These are phyloP conservation scores for Phymastichus coffea DNA, from an alignment of 1,140 invertebrate species.

Conservation along the genomic window DNA sequence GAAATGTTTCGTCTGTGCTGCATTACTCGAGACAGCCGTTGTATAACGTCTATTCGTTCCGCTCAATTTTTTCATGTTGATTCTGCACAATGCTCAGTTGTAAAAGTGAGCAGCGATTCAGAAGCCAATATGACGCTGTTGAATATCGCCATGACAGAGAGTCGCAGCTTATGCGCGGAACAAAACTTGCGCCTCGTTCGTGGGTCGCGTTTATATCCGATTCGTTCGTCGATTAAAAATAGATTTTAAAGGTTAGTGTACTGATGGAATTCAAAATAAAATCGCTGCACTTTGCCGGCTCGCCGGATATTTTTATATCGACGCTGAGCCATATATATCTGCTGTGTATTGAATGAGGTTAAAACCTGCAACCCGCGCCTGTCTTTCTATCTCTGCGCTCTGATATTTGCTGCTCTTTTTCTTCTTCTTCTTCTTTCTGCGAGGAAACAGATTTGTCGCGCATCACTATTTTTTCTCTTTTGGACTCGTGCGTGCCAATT, in stretches of 20 bases:
- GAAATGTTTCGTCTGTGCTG: no score
- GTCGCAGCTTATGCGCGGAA: no score
- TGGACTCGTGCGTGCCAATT: no score
- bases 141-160: no score
- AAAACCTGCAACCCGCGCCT: not conserved
- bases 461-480: no score
- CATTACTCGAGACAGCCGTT: no score
- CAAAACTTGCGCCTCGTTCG: no score
- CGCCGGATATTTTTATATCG: conserved; percentile 16
- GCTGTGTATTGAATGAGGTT: conserved; percentile 12
- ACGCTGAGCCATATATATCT: not conserved
- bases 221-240: conserved; percentile 21
- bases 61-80: no score
- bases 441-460: not conserved
- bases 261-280: conserved; percentile 26
- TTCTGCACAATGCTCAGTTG: no score
- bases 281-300: not conserved
- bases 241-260: conserved; percentile 27
- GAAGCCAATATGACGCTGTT: no score
- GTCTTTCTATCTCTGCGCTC: not conserved
- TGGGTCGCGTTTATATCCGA: conserved; percentile 15
- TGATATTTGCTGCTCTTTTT: not conserved
- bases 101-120: no score
- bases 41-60: no score
- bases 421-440: not conserved